These are phyloP conservation scores for Nephrotoma guestfalica DNA, from an alignment of 2,888 invertebrate species.

Conservation along the genomic window DNA sequence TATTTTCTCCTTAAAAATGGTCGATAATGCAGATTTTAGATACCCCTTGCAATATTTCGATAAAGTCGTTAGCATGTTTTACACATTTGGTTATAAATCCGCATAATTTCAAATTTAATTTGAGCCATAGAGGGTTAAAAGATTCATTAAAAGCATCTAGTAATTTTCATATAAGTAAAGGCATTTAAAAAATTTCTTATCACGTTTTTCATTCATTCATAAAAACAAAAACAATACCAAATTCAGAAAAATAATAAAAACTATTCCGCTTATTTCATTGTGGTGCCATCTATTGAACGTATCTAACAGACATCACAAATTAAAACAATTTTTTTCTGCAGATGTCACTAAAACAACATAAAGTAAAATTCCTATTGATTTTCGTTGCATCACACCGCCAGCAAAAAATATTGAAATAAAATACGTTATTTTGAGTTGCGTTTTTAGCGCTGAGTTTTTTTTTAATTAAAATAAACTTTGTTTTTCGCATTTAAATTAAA, in stretches of 20 bases:
- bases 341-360: not conserved
- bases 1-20: no score
- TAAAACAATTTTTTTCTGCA: not conserved
- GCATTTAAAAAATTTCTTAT: no score
- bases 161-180: not conserved
- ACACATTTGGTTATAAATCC: no score
- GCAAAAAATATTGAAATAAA: not conserved
- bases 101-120: no score
- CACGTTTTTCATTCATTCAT: not conserved
- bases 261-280: not conserved
- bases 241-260: not conserved
- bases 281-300: not conserved
- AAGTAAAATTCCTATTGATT: not conserved
- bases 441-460: not conserved
- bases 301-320: not conserved
- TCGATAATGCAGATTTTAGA: no score
- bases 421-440: not conserved
- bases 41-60: no score
- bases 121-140: no score
- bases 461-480: not conserved
- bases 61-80: no score
- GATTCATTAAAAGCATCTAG: not conserved
- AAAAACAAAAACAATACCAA: not conserved
- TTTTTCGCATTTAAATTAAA: not conserved
- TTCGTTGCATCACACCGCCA: not conserved